These are phyloP conservation scores for Noctua pronuba DNA, from an alignment of 2,888 invertebrate species.

Conservation along the genomic window DNA sequence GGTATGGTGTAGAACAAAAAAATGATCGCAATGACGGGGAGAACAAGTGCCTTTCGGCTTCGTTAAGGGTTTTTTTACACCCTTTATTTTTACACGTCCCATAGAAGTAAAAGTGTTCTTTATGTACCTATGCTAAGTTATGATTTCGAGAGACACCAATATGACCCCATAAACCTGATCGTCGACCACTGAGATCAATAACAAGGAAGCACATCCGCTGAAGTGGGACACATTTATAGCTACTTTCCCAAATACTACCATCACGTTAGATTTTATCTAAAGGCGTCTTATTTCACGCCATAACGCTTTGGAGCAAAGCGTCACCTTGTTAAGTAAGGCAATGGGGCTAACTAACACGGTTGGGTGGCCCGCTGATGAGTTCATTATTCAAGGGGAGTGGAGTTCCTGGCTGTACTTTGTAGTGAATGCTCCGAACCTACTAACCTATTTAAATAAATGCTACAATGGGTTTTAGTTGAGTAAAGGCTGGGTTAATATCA, in stretches of 20 bases:
- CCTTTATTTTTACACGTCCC: background rate
- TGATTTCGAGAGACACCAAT: background rate
- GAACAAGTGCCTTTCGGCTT: too few relatives aligned
- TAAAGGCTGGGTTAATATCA: constrained; percentile 68
- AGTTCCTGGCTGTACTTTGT: constrained; percentile 61
- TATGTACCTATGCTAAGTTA: background rate
- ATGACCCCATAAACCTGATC: background rate
- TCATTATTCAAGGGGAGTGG: constrained; percentile 79
- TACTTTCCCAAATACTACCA: constrained; percentile 23
- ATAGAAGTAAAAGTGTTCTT: background rate
- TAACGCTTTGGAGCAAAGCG: constrained; percentile 60
- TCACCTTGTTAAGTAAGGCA: constrained; percentile 75
- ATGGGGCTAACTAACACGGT: constrained; percentile 77
- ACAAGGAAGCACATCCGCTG: background rate
- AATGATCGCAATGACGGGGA: too few relatives aligned
- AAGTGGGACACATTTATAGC: background rate
- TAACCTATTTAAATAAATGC: constrained; percentile 80
- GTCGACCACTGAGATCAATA: background rate
- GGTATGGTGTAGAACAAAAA: too few relatives aligned
- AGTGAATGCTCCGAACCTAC: constrained; percentile 67
- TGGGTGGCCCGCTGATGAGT: constrained; percentile 75
- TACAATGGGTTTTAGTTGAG: constrained; percentile 61
- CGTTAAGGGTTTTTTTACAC: too few relatives aligned
- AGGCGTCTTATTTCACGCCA: constrained; percentile 64
- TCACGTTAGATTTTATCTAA: constrained; percentile 47